A percentile compares a stretch with the other conserved stretches of the same genome.
Conservation (phyloP, 2,888 invertebrate genomes). For the Aethes cnicana region DNA sequence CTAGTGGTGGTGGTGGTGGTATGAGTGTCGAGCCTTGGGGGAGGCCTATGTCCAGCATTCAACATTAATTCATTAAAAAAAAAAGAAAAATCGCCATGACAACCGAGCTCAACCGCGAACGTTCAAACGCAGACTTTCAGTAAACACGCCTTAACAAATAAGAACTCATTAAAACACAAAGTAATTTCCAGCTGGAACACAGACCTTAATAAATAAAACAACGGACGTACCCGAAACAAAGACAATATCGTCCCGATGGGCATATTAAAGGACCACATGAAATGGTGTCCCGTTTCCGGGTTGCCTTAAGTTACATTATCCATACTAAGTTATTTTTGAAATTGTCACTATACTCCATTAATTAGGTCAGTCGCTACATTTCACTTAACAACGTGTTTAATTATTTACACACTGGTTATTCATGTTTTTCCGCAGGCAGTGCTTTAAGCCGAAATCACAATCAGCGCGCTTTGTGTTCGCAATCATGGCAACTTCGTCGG, state of each 20-base stretch:
- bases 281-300: constrained; percentile 26
- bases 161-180: constrained; percentile 30
- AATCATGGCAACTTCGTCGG: constrained; percentile 26
- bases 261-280: constrained; percentile 27
- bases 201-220: constrained; percentile 30
- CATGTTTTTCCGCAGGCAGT: too few species aligned
- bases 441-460: constrained; percentile 27
- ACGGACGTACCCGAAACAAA: constrained; percentile 22
- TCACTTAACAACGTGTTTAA: too few species aligned
- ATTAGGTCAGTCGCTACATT: too few species aligned
- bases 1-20: too few species aligned
- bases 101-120: not conserved
- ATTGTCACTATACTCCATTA: too few species aligned
- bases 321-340: too few species aligned
- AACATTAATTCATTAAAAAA: too few species aligned
- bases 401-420: too few species aligned
- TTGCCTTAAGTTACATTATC: too few species aligned
- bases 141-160: constrained; percentile 29
- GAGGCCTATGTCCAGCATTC: too few species aligned
- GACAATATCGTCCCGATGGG: constrained; percentile 28
- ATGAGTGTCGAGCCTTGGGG: too few species aligned
- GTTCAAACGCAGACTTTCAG: not conserved
- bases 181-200: constrained; percentile 27
- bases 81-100: constrained; percentile 7
- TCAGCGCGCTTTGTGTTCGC: constrained; percentile 26